phyloP scores from a whole-genome alignment of 2,797 vertebrate species.

The Pangasius djambal region DNA sequence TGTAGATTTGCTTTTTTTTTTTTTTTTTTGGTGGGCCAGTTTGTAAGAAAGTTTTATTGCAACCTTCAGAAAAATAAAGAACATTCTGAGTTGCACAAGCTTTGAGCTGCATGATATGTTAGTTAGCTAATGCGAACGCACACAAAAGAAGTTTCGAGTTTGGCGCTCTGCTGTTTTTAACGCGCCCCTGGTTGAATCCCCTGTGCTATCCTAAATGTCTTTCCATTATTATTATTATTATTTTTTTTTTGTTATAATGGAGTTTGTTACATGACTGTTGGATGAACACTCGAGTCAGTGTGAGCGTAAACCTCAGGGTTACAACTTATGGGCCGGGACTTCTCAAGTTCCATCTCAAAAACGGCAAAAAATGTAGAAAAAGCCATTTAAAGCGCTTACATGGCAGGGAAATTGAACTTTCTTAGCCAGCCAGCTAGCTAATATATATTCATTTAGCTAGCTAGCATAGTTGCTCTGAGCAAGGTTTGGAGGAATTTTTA shows the following conservation, averaged over 20 bases:
- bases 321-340: background rate
- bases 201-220: background rate
- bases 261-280: background rate
- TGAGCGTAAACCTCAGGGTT: background rate
- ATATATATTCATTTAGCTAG: background rate
- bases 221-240: background rate
- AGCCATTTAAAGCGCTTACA: background rate
- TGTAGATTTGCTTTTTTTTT: background rate
- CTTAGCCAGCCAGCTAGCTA: background rate
- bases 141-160: background rate
- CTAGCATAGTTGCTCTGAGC: background rate
- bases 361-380: background rate
- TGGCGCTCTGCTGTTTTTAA: background rate
- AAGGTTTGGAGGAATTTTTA: background rate
- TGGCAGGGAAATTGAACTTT: background rate
- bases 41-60: background rate
- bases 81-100: background rate
- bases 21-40: background rate
- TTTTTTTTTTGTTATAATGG: background rate
- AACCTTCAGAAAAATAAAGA: background rate
- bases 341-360: background rate
- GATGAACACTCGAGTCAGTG: background rate
- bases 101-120: slow-evolving; percentile 10
- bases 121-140: background rate
- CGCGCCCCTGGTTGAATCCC: background rate